Base-by-base conservation (phyloP, 2,888 invertebrate genomes). In the Tetragonula carbonaria region DNA sequence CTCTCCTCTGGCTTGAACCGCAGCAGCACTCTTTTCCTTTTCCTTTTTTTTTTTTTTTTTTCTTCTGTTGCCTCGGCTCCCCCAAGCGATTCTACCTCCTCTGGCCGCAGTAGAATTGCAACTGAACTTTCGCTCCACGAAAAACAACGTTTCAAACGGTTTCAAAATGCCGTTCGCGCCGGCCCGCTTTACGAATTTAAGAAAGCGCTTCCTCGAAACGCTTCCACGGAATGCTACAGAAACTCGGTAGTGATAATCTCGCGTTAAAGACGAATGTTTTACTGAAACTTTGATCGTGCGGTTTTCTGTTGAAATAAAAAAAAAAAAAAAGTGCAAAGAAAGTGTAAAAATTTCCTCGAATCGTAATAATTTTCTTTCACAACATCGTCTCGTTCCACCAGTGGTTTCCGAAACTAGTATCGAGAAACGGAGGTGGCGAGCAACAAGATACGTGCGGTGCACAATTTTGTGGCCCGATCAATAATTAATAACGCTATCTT, bases 401-500 rank as follows among this genome's bases (percentile, higher is more conserved):
- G 3, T 45, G 18, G 11, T 45, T 62, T 23, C 45, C 33, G 23
- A 62, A 67, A 33, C 23, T 33, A 21, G 23, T 33, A 55, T 62
- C 13, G 72, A 53, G 53, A 72, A 45, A 45, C 45, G 45, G 45
- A 8, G 45, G 8, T 8, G 45, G 45, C 45, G 45, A 8, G 1
- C 65, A 82, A 74, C 57, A 45, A 28, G 38, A 18, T 62, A 33
- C 75, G 51, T 8, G 72, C 57, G 51, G 28, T 71, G n/a, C 51
- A 71, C 71, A 74, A 78, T 84, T 84, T 53, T 66, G 33, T 50
- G 71, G 59, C 80, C 66, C 65, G 71, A 63, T 55, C 59, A 38
- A 78, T 79, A 76, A 82, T 76, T 82, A 86, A 78, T 79, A 86
- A 82, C 78, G 68, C 50, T 76, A 80, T 68, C 72, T 85, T 59